Percentiles rank a stretch among this genome's conserved stretches.
Conservation (phyloP, 2,888 invertebrate species). For the Apocheima hispidaria region DNA sequence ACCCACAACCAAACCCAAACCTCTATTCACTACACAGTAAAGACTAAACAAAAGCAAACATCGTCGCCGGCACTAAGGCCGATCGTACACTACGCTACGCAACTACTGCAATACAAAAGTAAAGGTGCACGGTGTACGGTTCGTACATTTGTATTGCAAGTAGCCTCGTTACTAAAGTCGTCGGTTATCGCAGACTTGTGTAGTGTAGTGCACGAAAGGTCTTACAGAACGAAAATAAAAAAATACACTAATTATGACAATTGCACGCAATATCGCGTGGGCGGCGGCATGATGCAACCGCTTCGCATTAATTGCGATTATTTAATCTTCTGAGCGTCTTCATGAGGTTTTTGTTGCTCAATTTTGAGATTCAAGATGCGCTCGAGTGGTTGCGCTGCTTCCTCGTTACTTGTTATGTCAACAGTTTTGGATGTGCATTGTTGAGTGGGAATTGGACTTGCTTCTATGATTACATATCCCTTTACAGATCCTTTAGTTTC, state of each 20-base stretch:
- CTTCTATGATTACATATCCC: background rate
- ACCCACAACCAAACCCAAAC: slow-evolving; percentile 7
- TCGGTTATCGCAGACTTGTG: too few relatives aligned
- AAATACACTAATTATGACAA: slow-evolving; percentile 72
- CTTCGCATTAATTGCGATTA: slow-evolving; percentile 62
- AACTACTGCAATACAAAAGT: too few relatives aligned
- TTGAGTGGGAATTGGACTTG: slow-evolving; percentile 9
- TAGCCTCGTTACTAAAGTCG: too few relatives aligned
- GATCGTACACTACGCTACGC: too few relatives aligned
- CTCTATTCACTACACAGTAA: slow-evolving; percentile 7
- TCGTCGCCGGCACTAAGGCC: slow-evolving; percentile 53
- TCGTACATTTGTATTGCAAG: too few relatives aligned
- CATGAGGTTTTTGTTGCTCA: slow-evolving; percentile 54
- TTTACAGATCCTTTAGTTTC: background rate
- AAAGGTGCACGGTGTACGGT: too few relatives aligned
- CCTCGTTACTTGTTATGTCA: slow-evolving; percentile 31
- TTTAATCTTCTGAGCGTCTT: slow-evolving; percentile 59
- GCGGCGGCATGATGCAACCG: slow-evolving; percentile 60
- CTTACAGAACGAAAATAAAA: too few relatives aligned
- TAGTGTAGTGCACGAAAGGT: too few relatives aligned
- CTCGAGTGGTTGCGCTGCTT: slow-evolving; percentile 24
- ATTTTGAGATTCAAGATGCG: slow-evolving; percentile 34
- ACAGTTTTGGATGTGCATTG: slow-evolving; percentile 15
- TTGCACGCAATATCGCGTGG: slow-evolving; percentile 67
- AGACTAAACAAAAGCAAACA: slow-evolving; percentile 36